These are phyloP conservation scores for Gallinago stenura DNA, from an alignment of 2,797 vertebrate species.

Conservation along the genomic window DNA sequence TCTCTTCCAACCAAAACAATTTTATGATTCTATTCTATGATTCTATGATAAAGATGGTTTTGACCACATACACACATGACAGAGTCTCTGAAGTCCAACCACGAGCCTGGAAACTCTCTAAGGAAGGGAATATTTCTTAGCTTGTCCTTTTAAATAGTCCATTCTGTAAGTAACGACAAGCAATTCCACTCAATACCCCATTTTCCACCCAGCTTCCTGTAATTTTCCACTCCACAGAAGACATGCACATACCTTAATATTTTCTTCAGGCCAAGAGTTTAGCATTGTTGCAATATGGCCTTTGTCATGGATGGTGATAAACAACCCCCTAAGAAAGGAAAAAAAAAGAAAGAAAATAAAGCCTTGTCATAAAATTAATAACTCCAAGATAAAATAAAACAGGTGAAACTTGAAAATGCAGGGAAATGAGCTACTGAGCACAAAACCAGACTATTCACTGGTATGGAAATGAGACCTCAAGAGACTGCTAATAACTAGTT, in stretches of 20 bases:
- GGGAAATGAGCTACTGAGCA: neutral
- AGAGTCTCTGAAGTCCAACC: neutral
- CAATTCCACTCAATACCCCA: neutral
- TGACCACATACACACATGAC: neutral
- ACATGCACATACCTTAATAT: slow-evolving; percentile 89
- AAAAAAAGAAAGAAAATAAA: slow-evolving; percentile 39
- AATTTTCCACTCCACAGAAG: neutral
- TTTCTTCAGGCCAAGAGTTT: slow-evolving; percentile 95
- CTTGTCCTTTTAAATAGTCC: neutral
- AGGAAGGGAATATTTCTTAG: neutral
- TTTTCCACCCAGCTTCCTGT: neutral
- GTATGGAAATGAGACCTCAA: neutral
- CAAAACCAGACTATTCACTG: neutral
- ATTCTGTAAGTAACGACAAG: neutral
- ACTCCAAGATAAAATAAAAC: neutral
- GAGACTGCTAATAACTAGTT: neutral
- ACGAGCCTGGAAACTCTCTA: neutral
- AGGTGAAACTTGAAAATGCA: neutral
- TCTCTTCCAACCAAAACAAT: neutral
- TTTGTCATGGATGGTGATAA: slow-evolving; percentile 97
- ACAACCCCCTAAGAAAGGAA: slow-evolving; percentile 87
- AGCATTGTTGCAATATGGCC: slow-evolving; percentile 95
- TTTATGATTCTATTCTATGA: neutral
- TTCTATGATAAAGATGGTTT: neutral
- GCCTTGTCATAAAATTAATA: slow-evolving; percentile 2